Percentiles rank a stretch among this genome's conserved stretches.
phyloP scores from a whole-genome alignment of 2,888 invertebrate species.

The Linnaemya tessellans region DNA sequence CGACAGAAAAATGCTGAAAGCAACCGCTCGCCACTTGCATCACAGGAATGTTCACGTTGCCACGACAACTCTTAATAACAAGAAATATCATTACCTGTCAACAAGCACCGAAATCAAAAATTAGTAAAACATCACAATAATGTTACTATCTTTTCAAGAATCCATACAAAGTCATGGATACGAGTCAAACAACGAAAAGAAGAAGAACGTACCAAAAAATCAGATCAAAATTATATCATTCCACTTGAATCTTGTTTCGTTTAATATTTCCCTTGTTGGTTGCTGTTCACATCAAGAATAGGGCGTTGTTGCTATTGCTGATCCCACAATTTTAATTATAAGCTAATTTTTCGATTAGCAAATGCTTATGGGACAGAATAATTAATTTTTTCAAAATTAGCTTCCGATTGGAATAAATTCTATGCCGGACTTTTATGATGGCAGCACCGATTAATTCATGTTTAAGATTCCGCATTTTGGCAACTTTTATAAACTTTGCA shows the following conservation, averaged over 20 bases:
- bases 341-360: too few species aligned
- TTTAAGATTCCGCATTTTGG: too few species aligned
- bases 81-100: conserved; percentile 25
- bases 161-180: conserved; percentile 23
- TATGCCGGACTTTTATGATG: too few species aligned
- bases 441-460: too few species aligned
- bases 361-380: too few species aligned
- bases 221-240: not conserved
- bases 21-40: conserved; percentile 27
- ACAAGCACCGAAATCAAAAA: conserved; percentile 18
- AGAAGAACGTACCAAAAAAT: not conserved
- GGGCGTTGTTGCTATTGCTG: too few species aligned
- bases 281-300: too few species aligned
- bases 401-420: too few species aligned
- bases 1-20: conserved; percentile 47
- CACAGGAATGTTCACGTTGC: conserved; percentile 11
- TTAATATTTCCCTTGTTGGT: not conserved
- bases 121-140: not conserved
- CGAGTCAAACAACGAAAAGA: not conserved
- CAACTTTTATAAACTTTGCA: too few species aligned
- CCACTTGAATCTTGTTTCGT: not conserved
- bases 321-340: too few species aligned
- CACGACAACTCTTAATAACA: conserved; percentile 48
- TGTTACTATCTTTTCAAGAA: not conserved
- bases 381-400: too few species aligned